A percentile compares a stretch with the other conserved stretches of the same genome.
phyloP scores from a whole-genome alignment of 2,888 invertebrate species.

The Callyntrura sp. region DNA sequence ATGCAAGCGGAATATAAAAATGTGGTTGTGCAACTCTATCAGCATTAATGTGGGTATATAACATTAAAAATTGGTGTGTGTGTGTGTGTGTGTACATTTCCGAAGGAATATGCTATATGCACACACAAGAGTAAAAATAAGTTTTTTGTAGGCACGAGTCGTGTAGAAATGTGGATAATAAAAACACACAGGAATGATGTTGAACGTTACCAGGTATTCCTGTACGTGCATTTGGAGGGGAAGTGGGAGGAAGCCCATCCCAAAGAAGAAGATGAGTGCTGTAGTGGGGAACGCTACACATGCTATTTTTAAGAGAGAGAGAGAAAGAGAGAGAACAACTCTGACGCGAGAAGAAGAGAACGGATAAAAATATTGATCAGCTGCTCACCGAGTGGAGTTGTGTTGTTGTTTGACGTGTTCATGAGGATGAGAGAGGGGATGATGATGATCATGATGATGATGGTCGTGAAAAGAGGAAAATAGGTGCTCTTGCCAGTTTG shows the following conservation, averaged over 20 bases:
- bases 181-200: not conserved
- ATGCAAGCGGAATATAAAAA: too few species aligned
- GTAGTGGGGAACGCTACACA: not conserved
- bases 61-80: not conserved
- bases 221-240: not conserved
- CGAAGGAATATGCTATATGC: too few species aligned
- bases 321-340: not conserved
- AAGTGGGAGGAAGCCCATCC: slow-evolving; percentile 52
- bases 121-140: not conserved
- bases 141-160: too few species aligned
- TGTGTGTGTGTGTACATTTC: not conserved
- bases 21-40: too few species aligned
- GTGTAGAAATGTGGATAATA: too few species aligned
- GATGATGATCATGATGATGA: too few species aligned
- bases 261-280: not conserved
- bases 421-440: not conserved
- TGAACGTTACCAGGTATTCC: too few species aligned
- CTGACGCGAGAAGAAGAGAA: not conserved
- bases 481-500: too few species aligned
- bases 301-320: not conserved
- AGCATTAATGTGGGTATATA: not conserved
- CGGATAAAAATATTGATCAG: slow-evolving; percentile 52
- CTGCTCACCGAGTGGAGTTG: slow-evolving; percentile 47
- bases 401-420: not conserved
- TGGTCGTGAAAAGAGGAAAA: too few species aligned